Evolutionary conservation across 1,140 invertebrate genomes (phyloP).

Genomic region (Leptinotarsa lineolata): DNA sequence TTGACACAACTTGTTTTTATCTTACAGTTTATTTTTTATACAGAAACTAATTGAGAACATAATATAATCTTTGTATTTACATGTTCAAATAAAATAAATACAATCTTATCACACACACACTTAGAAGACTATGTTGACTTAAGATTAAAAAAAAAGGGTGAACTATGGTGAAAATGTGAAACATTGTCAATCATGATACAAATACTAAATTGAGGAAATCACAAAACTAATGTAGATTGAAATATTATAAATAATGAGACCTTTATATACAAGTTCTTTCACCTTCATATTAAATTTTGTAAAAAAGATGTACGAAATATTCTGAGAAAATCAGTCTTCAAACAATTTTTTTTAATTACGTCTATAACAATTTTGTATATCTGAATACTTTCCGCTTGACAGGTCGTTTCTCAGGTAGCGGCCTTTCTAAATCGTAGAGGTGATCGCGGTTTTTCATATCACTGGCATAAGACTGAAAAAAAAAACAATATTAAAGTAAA

Average conservation of each 20-base stretch:
- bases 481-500: slow-evolving; percentile 31
- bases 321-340: slow-evolving; percentile 27
- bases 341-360: slow-evolving; percentile 21
- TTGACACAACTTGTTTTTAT: background rate
- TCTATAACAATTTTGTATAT: slow-evolving; percentile 18
- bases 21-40: slow-evolving; percentile 8
- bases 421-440: slow-evolving; percentile 58
- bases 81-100: slow-evolving; percentile 21
- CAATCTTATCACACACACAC: slow-evolving; percentile 21
- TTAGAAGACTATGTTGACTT: background rate
- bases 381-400: slow-evolving; percentile 41
- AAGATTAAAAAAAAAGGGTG: background rate
- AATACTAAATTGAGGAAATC: background rate
- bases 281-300: slow-evolving; percentile 60
- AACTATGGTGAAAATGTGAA: background rate
- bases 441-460: slow-evolving; percentile 62
- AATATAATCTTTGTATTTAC: slow-evolving; percentile 16
- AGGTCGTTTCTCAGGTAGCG: slow-evolving; percentile 47
- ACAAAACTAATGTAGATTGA: slow-evolving; percentile 1
- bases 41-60: slow-evolving; percentile 12
- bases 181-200: background rate
- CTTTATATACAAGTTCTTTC: slow-evolving; percentile 5
- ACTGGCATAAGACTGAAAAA: slow-evolving; percentile 59
- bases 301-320: slow-evolving; percentile 52
- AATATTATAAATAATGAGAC: background rate